Evolutionary conservation across 2,888 invertebrate genomes (phyloP).

Genomic region (Venusia cambrica): DNA sequence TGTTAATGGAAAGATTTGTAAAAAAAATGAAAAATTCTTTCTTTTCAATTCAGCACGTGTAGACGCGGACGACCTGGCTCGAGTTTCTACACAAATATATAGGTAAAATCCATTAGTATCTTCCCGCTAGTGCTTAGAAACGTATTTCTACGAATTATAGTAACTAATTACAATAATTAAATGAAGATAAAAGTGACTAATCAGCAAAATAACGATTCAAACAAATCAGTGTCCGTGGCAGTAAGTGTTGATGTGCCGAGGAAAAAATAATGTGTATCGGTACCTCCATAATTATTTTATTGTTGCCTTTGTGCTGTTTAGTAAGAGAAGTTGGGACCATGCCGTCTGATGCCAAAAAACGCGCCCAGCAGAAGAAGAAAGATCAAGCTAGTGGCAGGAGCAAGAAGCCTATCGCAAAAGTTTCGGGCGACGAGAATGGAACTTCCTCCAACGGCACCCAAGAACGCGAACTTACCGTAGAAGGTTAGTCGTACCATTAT

Average conservation of each 20-base stretch:
- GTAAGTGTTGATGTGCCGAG: constrained; percentile 6
- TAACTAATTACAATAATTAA: constrained; percentile 5
- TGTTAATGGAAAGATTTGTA: too few species aligned
- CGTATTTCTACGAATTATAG: too few species aligned
- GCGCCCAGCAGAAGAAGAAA: constrained; percentile 98
- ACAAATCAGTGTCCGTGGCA: background rate
- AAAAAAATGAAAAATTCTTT: constrained; percentile 46
- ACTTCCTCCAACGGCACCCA: constrained; percentile 67
- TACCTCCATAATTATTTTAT: constrained; percentile 14
- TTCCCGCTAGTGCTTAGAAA: too few species aligned
- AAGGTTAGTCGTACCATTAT: constrained; percentile 78
- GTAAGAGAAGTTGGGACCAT: constrained; percentile 75
- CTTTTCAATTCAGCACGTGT: constrained; percentile 75
- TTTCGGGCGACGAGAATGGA: constrained; percentile 80
- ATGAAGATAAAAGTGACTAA: background rate
- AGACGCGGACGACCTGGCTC: constrained; percentile 66
- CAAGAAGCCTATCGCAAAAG: constrained; percentile 75
- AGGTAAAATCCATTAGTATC: constrained; percentile 40
- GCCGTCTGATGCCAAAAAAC: constrained; percentile 99
- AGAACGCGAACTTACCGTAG: constrained; percentile 85
- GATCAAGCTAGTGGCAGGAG: constrained; percentile 91
- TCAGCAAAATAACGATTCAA: background rate
- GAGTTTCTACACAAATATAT: constrained; percentile 51
- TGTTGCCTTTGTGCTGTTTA: constrained; percentile 32
- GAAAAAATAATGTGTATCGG: constrained; percentile 15